A percentile compares a stretch with the other conserved stretches of the same genome.
Evolutionary conservation across 2,113 vertebrate species (phyloP).

Genomic region (Leptodactylus fuscus): DNA sequence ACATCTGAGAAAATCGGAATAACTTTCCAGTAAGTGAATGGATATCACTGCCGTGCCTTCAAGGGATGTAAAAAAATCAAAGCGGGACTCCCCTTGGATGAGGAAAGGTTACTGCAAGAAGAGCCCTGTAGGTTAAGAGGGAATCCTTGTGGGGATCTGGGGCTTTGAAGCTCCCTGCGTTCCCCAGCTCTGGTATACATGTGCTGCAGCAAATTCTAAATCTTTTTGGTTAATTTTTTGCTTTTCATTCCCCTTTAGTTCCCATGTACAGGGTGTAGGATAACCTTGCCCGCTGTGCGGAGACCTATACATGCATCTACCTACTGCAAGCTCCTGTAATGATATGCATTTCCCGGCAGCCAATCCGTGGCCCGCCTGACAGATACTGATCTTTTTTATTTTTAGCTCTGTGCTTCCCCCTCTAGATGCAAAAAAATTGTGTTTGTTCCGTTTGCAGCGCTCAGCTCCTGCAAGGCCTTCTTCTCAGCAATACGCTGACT

Average conservation of each 20-base stretch:
- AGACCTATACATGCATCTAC: constrained; percentile 84
- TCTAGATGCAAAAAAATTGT: constrained; percentile 86
- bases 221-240: background rate
- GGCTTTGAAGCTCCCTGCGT: constrained; percentile 16
- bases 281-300: constrained; percentile 79
- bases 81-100: constrained; percentile 35
- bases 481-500: constrained; percentile 65
- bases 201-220: background rate
- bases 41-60: background rate
- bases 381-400: constrained; percentile 88
- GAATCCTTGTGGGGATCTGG: background rate
- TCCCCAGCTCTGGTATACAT: background rate
- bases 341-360: constrained; percentile 91
- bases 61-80: constrained; percentile 28
- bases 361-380: constrained; percentile 84
- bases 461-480: constrained; percentile 63
- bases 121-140: background rate
- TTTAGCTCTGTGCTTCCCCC: constrained; percentile 88
- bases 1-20: background rate
- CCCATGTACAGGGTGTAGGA: constrained; percentile 79
- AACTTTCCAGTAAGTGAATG: background rate
- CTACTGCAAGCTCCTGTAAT: constrained; percentile 87
- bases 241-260: constrained; percentile 71
- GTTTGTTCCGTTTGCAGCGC: constrained; percentile 80
- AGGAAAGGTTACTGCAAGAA: constrained; percentile 16